Conservation (phyloP, 2,797 vertebrate genomes). For the Lithobates pipiens region DNA sequence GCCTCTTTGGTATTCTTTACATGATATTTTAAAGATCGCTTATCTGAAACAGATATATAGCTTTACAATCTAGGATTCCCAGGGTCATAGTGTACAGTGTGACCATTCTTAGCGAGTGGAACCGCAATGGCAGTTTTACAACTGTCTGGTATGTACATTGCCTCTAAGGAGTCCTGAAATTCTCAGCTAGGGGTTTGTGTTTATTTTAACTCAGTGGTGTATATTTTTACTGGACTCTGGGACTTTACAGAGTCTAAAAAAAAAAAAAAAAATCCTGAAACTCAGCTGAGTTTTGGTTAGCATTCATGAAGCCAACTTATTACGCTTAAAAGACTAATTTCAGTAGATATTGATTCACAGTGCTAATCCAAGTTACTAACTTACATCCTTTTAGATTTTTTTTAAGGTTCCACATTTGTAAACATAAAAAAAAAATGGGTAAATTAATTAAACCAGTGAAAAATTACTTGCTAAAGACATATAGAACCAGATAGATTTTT, state of each 20-base stretch:
- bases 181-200: conserved; percentile 53
- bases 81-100: conserved; percentile 47
- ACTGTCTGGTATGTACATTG: conserved; percentile 57
- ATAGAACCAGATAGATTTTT: no score
- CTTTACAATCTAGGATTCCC: conserved; percentile 38
- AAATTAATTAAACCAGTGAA: no score
- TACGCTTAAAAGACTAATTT: conserved; percentile 37
- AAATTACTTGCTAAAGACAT: no score
- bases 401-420: no score
- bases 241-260: conserved; percentile 23
- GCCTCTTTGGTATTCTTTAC: conserved; percentile 12
- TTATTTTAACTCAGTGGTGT: conserved; percentile 60
- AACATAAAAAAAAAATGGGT: no score
- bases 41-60: conserved; percentile 48
- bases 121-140: conserved; percentile 59
- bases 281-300: conserved; percentile 34
- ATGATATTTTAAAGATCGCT: conserved; percentile 23
- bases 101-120: conserved; percentile 55
- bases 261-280: conserved; percentile 37
- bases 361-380: neutral
- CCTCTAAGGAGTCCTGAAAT: conserved; percentile 58
- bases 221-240: conserved; percentile 58
- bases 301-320: conserved; percentile 23
- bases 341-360: neutral
- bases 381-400: neutral